Conservation (phyloP, 2,888 invertebrate species). For the Polydrusus pterygomalis region DNA sequence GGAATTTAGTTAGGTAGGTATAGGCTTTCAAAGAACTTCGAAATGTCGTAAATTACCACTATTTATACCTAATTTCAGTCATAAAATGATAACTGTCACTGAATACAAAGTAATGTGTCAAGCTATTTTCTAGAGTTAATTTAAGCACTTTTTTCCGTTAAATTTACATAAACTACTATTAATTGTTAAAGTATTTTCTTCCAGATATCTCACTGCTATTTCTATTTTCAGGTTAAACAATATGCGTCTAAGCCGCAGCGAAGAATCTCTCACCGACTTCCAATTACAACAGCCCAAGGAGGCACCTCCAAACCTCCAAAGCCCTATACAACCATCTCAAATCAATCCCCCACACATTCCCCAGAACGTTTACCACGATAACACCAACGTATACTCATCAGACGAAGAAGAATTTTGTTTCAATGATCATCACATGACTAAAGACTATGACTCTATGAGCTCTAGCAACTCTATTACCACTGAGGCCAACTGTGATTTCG, state of each 20-base stretch:
- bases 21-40: too few relatives aligned
- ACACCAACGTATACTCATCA: slow-evolving; percentile 33
- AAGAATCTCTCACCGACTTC: slow-evolving; percentile 67
- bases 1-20: slow-evolving; percentile 60
- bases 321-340: slow-evolving; percentile 19
- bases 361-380: slow-evolving; percentile 28
- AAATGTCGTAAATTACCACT: too few relatives aligned
- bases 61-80: too few relatives aligned
- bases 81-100: too few relatives aligned
- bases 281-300: slow-evolving; percentile 57
- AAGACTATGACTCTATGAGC: slow-evolving; percentile 68
- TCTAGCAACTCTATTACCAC: slow-evolving; percentile 76
- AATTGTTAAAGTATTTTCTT: neutral
- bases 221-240: slow-evolving; percentile 59
- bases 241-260: slow-evolving; percentile 68
- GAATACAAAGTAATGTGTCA: too few relatives aligned
- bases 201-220: neutral
- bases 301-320: slow-evolving; percentile 16
- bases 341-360: neutral
- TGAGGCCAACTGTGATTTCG: slow-evolving; percentile 79
- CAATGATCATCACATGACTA: slow-evolving; percentile 63
- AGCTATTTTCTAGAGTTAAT: too few relatives aligned
- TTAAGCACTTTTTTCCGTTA: too few relatives aligned
- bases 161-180: too few relatives aligned
- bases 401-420: slow-evolving; percentile 63